Conservation (phyloP, 2,113 vertebrate genomes). For the Coregonus clupeaformis region DNA sequence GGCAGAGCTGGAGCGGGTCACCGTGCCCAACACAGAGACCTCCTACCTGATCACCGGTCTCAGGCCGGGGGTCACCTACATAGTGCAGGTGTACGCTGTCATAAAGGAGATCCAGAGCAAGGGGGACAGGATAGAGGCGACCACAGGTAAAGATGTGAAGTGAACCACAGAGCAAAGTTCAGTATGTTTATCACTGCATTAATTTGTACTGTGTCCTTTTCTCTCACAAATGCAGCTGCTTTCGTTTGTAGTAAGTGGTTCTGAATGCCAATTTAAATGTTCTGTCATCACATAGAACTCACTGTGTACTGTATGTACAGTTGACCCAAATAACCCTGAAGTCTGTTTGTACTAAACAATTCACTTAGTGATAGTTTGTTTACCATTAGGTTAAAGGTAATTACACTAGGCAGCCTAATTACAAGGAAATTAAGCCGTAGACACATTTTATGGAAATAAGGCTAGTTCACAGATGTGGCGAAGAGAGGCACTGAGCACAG, state of each 20-base stretch:
- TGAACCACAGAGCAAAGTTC: neutral
- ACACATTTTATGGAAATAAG: slow-evolving; percentile 36
- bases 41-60: slow-evolving; percentile 77
- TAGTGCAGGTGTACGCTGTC: slow-evolving; percentile 72
- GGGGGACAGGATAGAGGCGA: slow-evolving; percentile 74
- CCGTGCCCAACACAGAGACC: slow-evolving; percentile 74
- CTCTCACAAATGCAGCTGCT: neutral
- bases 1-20: slow-evolving; percentile 59
- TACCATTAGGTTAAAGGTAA: slow-evolving; percentile 40
- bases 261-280: neutral
- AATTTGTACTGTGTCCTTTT: neutral
- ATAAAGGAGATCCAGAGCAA: slow-evolving; percentile 77
- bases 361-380: slow-evolving; percentile 48
- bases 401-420: slow-evolving; percentile 31
- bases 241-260: neutral
- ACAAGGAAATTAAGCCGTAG: slow-evolving; percentile 48
- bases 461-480: slow-evolving; percentile 47
- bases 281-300: neutral
- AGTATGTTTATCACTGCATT: neutral
- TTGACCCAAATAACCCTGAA: neutral
- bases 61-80: slow-evolving; percentile 75
- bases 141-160: slow-evolving; percentile 67
- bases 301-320: neutral
- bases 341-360: slow-evolving; percentile 43
- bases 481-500: slow-evolving; percentile 20